These are phyloP conservation scores for Poecilus cupreus DNA, from an alignment of 2,888 invertebrate species.

Conservation along the genomic window DNA sequence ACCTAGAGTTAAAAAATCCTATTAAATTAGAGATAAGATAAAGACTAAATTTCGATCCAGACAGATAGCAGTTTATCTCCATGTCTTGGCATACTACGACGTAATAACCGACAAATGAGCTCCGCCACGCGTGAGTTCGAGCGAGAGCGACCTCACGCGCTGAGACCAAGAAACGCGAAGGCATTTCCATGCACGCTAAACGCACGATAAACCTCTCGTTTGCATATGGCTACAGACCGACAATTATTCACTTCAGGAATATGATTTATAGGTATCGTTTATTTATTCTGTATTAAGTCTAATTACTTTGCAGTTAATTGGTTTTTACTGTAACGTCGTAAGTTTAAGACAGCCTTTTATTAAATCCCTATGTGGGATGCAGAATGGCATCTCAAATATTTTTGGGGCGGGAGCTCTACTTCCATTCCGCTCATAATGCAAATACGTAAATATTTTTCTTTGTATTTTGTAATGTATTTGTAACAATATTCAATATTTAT, in stretches of 20 bases:
- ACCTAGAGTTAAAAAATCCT: not conserved
- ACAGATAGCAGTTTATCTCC: not conserved
- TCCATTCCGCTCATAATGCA: too few species aligned
- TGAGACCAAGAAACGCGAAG: not conserved
- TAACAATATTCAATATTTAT: too few species aligned
- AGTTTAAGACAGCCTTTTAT: constrained; percentile 21
- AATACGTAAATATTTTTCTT: too few species aligned
- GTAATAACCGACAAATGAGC: not conserved
- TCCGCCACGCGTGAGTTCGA: not conserved
- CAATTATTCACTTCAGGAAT: constrained; percentile 53
- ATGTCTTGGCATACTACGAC: not conserved
- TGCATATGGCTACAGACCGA: constrained; percentile 47
- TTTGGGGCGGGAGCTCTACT: not conserved
- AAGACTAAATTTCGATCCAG: not conserved
- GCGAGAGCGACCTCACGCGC: constrained; percentile 39
- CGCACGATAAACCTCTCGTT: constrained; percentile 38
- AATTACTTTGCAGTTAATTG: constrained; percentile 55
- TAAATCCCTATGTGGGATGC: constrained; percentile 5
- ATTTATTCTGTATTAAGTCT: constrained; percentile 59
- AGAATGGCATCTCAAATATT: not conserved
- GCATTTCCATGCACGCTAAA: constrained; percentile 12
- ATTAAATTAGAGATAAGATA: not conserved
- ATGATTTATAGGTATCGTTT: constrained; percentile 56
- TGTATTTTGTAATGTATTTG: too few species aligned
- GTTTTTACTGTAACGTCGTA: constrained; percentile 49